phyloP scores from a whole-genome alignment of 2,888 invertebrate genomes.

The Chrysomela aeneicollis region DNA sequence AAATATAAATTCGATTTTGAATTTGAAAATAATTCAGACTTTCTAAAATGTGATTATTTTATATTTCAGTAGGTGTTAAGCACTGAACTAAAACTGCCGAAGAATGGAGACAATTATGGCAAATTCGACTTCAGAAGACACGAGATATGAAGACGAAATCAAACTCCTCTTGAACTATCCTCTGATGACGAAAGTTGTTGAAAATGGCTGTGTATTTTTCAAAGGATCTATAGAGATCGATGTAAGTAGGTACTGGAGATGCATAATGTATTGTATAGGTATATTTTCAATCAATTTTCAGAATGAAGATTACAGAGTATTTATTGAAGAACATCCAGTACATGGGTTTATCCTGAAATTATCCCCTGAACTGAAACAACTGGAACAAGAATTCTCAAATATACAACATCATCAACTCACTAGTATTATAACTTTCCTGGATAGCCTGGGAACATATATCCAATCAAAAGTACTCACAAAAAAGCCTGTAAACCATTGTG shows the following conservation, averaged over 20 bases:
- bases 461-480: slow-evolving; percentile 26
- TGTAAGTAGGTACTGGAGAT: slow-evolving; percentile 35
- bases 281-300: slow-evolving; percentile 33
- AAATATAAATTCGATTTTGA: too few relatives aligned
- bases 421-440: slow-evolving; percentile 42
- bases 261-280: not conserved
- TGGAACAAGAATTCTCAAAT: slow-evolving; percentile 31
- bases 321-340: slow-evolving; percentile 30
- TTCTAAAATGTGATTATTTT: too few relatives aligned
- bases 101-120: not conserved
- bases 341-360: slow-evolving; percentile 31
- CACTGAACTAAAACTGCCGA: too few relatives aligned
- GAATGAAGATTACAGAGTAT: slow-evolving; percentile 45
- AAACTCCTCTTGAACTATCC: slow-evolving; percentile 50
- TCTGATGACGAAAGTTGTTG: slow-evolving; percentile 39
- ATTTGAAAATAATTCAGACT: too few relatives aligned
- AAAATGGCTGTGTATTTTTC: slow-evolving; percentile 39
- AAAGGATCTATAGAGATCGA: slow-evolving; percentile 46
- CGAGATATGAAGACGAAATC: slow-evolving; percentile 20
- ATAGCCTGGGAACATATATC: slow-evolving; percentile 42
- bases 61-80: too few relatives aligned
- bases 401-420: slow-evolving; percentile 5
- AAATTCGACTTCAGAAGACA: not conserved
- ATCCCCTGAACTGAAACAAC: slow-evolving; percentile 10
- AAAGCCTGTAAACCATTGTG: slow-evolving; percentile 32